Percentiles rank a stretch among this genome's conserved stretches.
Evolutionary conservation across 2,797 vertebrate genomes (phyloP).

Genomic region (Lacerta bilineata): DNA sequence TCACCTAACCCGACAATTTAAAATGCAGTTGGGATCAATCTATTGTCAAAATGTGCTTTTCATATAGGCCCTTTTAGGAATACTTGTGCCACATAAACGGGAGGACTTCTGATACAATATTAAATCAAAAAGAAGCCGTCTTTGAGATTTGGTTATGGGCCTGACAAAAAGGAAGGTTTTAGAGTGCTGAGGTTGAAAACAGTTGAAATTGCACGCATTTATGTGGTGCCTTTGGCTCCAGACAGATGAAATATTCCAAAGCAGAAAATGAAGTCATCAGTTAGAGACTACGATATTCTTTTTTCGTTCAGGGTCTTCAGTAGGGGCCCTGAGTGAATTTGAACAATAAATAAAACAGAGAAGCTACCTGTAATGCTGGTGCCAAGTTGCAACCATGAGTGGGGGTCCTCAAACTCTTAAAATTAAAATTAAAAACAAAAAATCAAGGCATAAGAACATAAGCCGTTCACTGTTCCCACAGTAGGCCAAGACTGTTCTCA

Average conservation of each 20-base stretch:
- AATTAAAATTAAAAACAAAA: conserved; percentile 20
- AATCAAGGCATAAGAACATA: no score
- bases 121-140: conserved; percentile 48
- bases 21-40: conserved; percentile 68
- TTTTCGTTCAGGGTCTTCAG: no score
- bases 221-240: conserved; percentile 47
- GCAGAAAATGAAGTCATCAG: neutral
- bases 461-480: no score
- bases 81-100: conserved; percentile 46
- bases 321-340: neutral
- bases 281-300: neutral
- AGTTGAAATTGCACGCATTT: conserved; percentile 5
- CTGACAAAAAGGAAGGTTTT: conserved; percentile 29
- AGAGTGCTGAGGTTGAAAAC: conserved; percentile 49
- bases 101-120: conserved; percentile 49
- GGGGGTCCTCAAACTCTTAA: conserved; percentile 20
- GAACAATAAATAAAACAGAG: conserved; percentile 51
- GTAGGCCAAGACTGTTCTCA: no score
- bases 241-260: conserved; percentile 38
- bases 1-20: conserved; percentile 62
- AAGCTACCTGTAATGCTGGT: conserved; percentile 17
- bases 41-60: conserved; percentile 69
- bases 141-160: conserved; percentile 36
- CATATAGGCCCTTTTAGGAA: conserved; percentile 55
- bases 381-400: conserved; percentile 35